Evolutionary conservation across 2,113 vertebrate genomes (phyloP), one percentile per base, ranked within the genome.

Genomic region (Heterochromis multidens): DNA sequence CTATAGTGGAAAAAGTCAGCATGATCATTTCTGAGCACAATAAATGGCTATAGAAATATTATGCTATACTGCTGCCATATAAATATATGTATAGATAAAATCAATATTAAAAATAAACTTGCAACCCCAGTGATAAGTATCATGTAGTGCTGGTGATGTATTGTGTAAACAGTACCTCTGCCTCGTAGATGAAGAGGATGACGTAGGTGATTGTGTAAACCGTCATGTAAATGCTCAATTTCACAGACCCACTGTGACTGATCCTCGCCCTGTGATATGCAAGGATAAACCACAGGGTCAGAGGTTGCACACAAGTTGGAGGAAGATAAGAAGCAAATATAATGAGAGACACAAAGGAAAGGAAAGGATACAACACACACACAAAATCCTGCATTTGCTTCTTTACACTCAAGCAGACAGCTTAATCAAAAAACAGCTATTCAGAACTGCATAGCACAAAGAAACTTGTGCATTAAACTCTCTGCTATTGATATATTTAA

Each of bases 161-260:
- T 17, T 79, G 60, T 58, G 70, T 27, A 23, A 81, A 63, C 74
- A 29, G 63, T 95, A 98, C 97, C 96, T 98, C 96, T 0, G 97
- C 97, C 92, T 98, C 97, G 3, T 98, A 98, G 95, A 98, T 98
- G 91, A 98, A 97, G 80, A 98, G 97, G 77, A 97, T 97, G 82
- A 97, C 95, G 2, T 98, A 97, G 70, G 97, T 98, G 85, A 98
- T 97, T 21, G 97, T 98, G 95, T 98, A 98, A 80, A 98, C 94
- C 0, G 97, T 98, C 97, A 98, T 98, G 93, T 98, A 98, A 91
- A 98, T 97, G 13, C 97, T 97, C 87, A 98, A 78, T 94, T 98
- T 98, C 63, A 98, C 95, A 0, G 97, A 98, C 7, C 97, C 97
- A 1, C 97, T 97, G 93, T 97, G 97, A 93, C 97, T 98, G 95